Evolutionary conservation across 2,797 vertebrate species (phyloP), one percentile per base, ranked within the genome.

Genomic region (Geotrypetes seraphini): DNA sequence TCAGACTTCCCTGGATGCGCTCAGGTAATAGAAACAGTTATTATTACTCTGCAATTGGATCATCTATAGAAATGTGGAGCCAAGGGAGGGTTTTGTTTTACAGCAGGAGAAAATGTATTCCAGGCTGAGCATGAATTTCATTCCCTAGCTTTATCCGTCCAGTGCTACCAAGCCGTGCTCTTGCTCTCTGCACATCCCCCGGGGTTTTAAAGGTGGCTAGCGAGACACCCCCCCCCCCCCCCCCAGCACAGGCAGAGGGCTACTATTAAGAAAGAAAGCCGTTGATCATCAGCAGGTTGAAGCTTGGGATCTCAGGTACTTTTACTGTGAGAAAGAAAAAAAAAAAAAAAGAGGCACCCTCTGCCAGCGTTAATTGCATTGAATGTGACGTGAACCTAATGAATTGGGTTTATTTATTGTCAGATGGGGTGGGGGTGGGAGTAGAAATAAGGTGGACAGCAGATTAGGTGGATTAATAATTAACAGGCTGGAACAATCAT

Each of bases 401-500:
- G 51, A 70, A 64, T 63, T 57, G 52, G 60, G 66, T 67, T 64
- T 69, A 77, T 79, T 77, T 78, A 68, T 84, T 79, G 81, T 87
- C 83, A 87, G 83, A 82, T 81, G 81, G 81, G 76, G 36, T 28
- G 30, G 39, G 83, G 82, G 81, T 81, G 76, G 36, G 28, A 30
- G 39, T n/a, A 24, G 39, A 43, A 86, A 43, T 39, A 39, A 73
- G 73, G 79, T 48, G 25, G 50, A 57, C 47, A 68, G 73, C 56
- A 58, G 71, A 67, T 79, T 70, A 44, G 57, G 33, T 40, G 47
- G 36, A 68, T 82, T 78, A 91, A 91, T 91, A 53, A 88, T 90
- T 91, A 88, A 91, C 88, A 71, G 36, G 51, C 34, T 61, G 33
- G 63, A 59, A 65, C 75, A 62, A 66, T 67, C 47, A 57, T 62